Evolutionary conservation across 1,140 invertebrate species (phyloP).

Genomic region (Drosophila sucinea): DNA sequence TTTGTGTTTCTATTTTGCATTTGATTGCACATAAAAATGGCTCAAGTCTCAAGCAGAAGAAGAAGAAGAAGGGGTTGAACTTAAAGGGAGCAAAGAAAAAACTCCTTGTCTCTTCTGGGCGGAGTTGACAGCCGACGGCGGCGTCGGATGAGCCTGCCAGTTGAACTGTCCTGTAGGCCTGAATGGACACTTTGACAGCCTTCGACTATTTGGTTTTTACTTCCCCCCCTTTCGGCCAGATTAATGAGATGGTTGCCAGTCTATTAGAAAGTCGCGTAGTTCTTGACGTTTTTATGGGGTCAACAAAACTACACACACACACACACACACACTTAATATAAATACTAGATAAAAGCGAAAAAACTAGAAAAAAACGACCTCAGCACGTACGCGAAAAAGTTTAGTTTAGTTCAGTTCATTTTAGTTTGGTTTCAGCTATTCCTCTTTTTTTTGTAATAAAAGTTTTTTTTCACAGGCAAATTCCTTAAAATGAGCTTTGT

Average conservation of each 20-base stretch:
- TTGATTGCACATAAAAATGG: constrained; percentile 81
- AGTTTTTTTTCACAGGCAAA: constrained; percentile 59
- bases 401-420: constrained; percentile 30
- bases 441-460: constrained; percentile 63
- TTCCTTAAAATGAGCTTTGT: constrained; percentile 57
- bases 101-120: not conserved
- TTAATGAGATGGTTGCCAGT: constrained; percentile 63
- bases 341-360: constrained; percentile 40
- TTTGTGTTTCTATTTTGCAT: constrained; percentile 60
- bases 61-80: constrained; percentile 46
- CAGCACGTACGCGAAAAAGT: constrained; percentile 71
- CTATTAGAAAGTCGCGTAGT: constrained; percentile 55
- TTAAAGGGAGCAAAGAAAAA: constrained; percentile 54
- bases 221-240: constrained; percentile 30
- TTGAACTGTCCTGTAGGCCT: constrained; percentile 31
- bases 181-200: constrained; percentile 73
- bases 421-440: constrained; percentile 17
- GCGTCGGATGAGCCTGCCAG: constrained; percentile 72
- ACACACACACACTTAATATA: constrained; percentile 53
- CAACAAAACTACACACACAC: constrained; percentile 40
- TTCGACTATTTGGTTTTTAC: constrained; percentile 43
- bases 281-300: constrained; percentile 56
- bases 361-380: constrained; percentile 21
- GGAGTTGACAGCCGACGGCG: constrained; percentile 36
- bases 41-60: constrained; percentile 16